Base-by-base conservation (phyloP, 2,888 invertebrate genomes). In the Mantis religiosa region DNA sequence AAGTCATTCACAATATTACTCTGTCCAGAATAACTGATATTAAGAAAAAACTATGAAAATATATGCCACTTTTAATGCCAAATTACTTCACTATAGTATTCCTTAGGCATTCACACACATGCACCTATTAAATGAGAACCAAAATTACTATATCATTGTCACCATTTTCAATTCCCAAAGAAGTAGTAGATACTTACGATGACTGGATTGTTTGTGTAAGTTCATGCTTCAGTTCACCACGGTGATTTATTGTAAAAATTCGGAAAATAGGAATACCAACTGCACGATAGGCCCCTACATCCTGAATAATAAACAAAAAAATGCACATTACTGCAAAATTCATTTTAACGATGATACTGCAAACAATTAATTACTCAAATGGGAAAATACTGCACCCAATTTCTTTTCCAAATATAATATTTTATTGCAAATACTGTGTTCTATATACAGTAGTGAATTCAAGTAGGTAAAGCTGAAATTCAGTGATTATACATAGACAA, bases 241-340 rank as follows among this genome's bases (percentile, higher is more conserved):
- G 97, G 92, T 98, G 98, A 94, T 99, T 99, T 92, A 99, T 99
- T 27, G 99, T 99, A 94, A 99, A 99, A 93, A 99, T 99, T 92
- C 99, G 95, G 93, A 97, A 97, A 90, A 97, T 98, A 81, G 99
- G 99, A 94, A 99, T 98, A 92, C 98, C 98, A 89, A 99, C 98
- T 89, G 99, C 98, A 93, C 98, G 96, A 94, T 99, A 99, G 6
- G 99, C 98, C 96, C 98, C 98, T 82, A 98, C 98, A 94, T 99
- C 99, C 98, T 98, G 94, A 54, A 94, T n/a, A 83, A 83, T 34
- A 89, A 83, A 87, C 47, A 41, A 89, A 82, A 47, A 12, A 9
- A 41, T 41, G 8, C 41, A 41, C 41, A 41, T 12, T n/a, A n/a
- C n/a, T 41, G 41, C 41, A 41, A 41, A 12, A 41, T 12, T 41